Conservation (phyloP, 1,140 invertebrate species). For the Apis dorsata region DNA sequence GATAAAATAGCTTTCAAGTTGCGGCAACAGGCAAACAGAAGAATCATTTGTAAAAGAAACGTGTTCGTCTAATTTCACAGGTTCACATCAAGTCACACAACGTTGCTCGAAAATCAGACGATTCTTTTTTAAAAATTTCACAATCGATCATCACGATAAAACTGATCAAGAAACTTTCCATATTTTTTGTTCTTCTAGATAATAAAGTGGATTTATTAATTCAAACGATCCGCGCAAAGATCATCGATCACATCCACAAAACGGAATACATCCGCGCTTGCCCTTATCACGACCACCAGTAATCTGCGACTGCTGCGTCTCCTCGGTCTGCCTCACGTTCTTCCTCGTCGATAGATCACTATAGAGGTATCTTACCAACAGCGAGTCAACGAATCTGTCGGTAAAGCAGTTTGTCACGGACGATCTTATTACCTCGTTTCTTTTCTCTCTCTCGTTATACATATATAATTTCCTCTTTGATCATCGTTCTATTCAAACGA, state of each 20-base stretch:
- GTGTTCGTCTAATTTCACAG: constrained; percentile 17
- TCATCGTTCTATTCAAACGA: not conserved
- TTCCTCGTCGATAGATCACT: constrained; percentile 49
- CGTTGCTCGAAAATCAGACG: not conserved
- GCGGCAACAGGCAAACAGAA: not conserved
- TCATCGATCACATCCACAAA: constrained; percentile 28
- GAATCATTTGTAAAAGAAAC: constrained; percentile 25
- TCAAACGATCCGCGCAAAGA: constrained; percentile 40
- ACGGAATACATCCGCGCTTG: constrained; percentile 38
- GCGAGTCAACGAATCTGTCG: constrained; percentile 42
- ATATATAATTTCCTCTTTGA: constrained; percentile 23
- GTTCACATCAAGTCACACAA: not conserved
- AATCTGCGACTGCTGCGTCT: constrained; percentile 54
- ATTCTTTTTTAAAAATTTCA: not conserved
- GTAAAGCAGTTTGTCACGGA: constrained; percentile 49
- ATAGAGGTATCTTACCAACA: constrained; percentile 46
- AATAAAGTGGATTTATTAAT: not conserved
- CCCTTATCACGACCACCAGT: constrained; percentile 60
- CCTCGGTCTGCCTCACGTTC: constrained; percentile 29
- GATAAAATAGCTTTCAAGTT: constrained; percentile 24
- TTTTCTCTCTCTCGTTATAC: constrained; percentile 32
- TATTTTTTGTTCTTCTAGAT: not conserved
- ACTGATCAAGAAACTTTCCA: not conserved
- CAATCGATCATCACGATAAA: not conserved
- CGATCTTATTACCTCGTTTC: constrained; percentile 43